Percentiles rank a stretch among this genome's conserved stretches.
phyloP scores from a whole-genome alignment of 1,140 invertebrate genomes.

The Arion vulgaris region DNA sequence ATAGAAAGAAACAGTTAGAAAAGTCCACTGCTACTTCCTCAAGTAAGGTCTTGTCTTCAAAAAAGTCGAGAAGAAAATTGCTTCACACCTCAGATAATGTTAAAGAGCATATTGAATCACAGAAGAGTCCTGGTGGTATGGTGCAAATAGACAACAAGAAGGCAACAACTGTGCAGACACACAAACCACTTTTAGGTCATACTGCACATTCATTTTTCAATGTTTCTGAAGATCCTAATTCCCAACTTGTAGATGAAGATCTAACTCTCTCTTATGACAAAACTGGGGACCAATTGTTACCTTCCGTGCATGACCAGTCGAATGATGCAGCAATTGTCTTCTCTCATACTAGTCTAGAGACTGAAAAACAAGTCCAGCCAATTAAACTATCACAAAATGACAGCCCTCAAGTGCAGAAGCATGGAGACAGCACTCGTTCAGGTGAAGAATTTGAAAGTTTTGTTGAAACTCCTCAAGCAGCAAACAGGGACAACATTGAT shows the following conservation, averaged over 20 bases:
- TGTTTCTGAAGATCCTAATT: background rate
- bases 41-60: background rate
- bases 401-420: background rate
- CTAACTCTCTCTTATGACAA: background rate
- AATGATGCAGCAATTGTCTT: background rate
- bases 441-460: background rate
- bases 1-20: background rate
- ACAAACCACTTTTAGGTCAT: background rate
- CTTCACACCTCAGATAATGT: background rate
- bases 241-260: background rate
- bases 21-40: background rate
- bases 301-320: background rate
- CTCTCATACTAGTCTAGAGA: background rate
- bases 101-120: background rate
- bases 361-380: background rate
- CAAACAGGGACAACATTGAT: background rate
- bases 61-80: background rate
- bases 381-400: too few relatives aligned
- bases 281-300: background rate
- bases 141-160: background rate
- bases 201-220: background rate
- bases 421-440: background rate
- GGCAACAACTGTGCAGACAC: background rate
- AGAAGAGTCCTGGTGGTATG: background rate
- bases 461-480: background rate